Evolutionary conservation across 2,888 invertebrate genomes (phyloP).

Genomic region (Nebria salina): DNA sequence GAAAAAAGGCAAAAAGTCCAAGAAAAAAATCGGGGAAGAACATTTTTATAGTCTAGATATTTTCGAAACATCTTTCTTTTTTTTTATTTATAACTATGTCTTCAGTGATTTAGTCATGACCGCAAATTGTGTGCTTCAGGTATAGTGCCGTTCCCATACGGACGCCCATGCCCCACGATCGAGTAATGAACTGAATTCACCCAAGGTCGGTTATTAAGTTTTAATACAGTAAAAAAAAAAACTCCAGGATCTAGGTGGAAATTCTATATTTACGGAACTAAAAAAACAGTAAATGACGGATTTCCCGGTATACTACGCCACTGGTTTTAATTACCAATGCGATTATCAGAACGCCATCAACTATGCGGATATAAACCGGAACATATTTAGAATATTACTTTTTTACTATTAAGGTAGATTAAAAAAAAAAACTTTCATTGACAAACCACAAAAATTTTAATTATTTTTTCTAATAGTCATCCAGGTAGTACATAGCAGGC

Average conservation of each 20-base stretch:
- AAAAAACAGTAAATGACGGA: not conserved
- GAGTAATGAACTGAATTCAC: not conserved
- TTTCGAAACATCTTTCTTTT: too few relatives aligned
- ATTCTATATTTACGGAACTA: not conserved
- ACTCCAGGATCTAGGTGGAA: not conserved
- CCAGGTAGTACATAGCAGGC: not conserved
- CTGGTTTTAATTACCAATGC: not conserved
- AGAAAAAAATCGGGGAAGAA: not conserved
- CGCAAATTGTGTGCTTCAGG: not conserved
- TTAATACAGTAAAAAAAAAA: not conserved
- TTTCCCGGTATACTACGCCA: not conserved
- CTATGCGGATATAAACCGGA: not conserved
- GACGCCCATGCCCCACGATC: not conserved
- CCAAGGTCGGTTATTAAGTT: not conserved
- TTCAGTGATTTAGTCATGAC: not conserved
- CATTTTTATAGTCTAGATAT: not conserved
- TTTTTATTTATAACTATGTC: not conserved
- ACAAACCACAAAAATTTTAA: not conserved
- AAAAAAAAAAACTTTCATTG: not conserved
- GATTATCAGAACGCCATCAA: slow-evolving; percentile 1
- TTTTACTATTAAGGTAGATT: not conserved
- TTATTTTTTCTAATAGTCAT: not conserved
- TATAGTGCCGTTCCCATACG: too few relatives aligned
- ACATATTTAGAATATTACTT: not conserved
- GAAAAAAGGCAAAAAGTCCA: too few relatives aligned